Evolutionary conservation across 2,797 vertebrate species (phyloP).

Genomic region (Sebastes nivosus): DNA sequence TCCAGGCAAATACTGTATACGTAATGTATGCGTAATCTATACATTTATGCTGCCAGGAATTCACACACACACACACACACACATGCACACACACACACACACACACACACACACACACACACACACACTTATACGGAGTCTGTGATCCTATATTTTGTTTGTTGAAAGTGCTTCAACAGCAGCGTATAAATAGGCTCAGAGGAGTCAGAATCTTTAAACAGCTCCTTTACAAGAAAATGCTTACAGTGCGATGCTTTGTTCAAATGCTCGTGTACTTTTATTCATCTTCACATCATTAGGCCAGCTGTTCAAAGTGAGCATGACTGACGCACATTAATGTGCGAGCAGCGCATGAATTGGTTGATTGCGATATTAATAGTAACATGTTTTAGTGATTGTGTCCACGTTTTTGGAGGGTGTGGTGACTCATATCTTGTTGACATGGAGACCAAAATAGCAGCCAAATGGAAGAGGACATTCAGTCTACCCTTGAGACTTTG

Average conservation of each 20-base stretch:
- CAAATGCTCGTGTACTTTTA: slow-evolving; percentile 31
- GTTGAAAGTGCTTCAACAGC: slow-evolving; percentile 55
- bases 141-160: slow-evolving; percentile 50
- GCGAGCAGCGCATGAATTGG: slow-evolving; percentile 28
- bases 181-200: slow-evolving; percentile 61
- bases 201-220: slow-evolving; percentile 54
- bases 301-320: slow-evolving; percentile 45
- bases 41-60: slow-evolving; percentile 16
- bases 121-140: not conserved
- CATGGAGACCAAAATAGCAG: slow-evolving; percentile 79
- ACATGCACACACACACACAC: not conserved
- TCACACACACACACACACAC: not conserved
- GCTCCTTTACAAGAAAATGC: slow-evolving; percentile 52
- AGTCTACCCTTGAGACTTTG: slow-evolving; percentile 78
- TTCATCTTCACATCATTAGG: slow-evolving; percentile 49
- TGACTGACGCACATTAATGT: slow-evolving; percentile 42
- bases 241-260: slow-evolving; percentile 45
- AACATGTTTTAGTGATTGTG: slow-evolving; percentile 68
- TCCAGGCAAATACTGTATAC: not conserved
- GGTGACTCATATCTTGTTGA: slow-evolving; percentile 81
- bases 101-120: not conserved
- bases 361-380: slow-evolving; percentile 68
- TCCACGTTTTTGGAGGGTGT: slow-evolving; percentile 65
- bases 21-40: slow-evolving; percentile 17
- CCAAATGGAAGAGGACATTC: slow-evolving; percentile 79